A percentile compares a stretch with the other conserved stretches of the same genome.
phyloP scores from a whole-genome alignment of 2,888 invertebrate genomes.

The Lingula anatina region DNA sequence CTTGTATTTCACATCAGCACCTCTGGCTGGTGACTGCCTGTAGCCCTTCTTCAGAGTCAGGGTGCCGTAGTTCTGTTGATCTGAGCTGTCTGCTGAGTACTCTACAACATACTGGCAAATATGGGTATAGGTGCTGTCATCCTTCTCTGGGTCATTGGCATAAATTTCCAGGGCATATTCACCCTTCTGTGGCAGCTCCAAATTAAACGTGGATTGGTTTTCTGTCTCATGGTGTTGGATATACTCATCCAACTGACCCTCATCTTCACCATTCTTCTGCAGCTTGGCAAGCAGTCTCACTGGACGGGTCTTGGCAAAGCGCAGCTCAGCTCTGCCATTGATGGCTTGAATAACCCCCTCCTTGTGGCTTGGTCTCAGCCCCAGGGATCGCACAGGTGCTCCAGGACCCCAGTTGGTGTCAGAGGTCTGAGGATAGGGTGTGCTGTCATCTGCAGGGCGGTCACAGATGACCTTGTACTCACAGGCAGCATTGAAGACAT shows the following conservation, averaged over 20 bases:
- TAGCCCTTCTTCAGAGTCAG: too few species aligned
- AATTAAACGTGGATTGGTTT: slow-evolving; percentile 32
- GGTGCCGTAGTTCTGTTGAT: too few species aligned
- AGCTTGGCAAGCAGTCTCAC: slow-evolving; percentile 57
- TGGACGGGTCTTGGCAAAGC: slow-evolving; percentile 72
- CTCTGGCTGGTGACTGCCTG: too few species aligned
- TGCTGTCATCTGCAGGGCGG: slow-evolving; percentile 35
- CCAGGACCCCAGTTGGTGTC: slow-evolving; percentile 53
- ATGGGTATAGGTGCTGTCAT: slow-evolving; percentile 48
- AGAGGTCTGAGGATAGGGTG: slow-evolving; percentile 46
- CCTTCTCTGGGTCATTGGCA: slow-evolving; percentile 49
- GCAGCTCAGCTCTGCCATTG: slow-evolving; percentile 48
- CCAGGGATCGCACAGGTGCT: slow-evolving; percentile 46
- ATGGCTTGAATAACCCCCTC: slow-evolving; percentile 30
- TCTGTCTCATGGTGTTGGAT: slow-evolving; percentile 39
- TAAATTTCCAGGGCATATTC: slow-evolving; percentile 52
- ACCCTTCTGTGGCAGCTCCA: slow-evolving; percentile 40
- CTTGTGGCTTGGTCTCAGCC: slow-evolving; percentile 39
- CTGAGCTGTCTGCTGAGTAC: neutral
- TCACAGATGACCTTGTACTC: slow-evolving; percentile 51
- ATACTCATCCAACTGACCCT: slow-evolving; percentile 41
- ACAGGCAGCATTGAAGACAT: slow-evolving; percentile 50
- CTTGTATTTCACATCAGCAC: too few species aligned
- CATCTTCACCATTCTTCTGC: slow-evolving; percentile 42
- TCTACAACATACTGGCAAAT: slow-evolving; percentile 42